These are phyloP conservation scores for Aphelocoma californica DNA, from an alignment of 2,797 vertebrate genomes.

Conservation along the genomic window DNA sequence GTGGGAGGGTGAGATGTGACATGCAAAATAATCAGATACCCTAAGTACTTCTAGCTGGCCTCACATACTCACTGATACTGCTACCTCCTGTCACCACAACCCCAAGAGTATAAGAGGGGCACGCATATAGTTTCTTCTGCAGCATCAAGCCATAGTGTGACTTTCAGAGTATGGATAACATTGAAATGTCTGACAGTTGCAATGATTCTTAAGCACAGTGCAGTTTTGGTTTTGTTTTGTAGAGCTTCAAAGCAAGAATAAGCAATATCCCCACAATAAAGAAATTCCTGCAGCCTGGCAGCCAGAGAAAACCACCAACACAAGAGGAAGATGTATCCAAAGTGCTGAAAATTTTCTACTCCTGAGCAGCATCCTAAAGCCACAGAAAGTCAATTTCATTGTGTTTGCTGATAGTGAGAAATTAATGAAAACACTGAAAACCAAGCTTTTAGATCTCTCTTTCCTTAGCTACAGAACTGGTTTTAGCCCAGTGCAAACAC, in stretches of 20 bases:
- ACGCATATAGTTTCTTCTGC: background rate
- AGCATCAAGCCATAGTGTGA: too few species aligned
- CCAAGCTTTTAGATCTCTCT: background rate
- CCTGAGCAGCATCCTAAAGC: background rate
- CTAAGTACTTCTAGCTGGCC: background rate
- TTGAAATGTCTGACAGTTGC: too few species aligned
- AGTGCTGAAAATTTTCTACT: constrained; percentile 62
- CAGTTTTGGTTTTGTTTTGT: too few species aligned
- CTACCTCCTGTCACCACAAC: background rate
- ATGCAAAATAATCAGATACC: background rate
- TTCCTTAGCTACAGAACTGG: background rate
- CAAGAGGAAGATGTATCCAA: too few species aligned
- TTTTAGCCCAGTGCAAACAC: background rate
- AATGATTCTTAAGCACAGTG: too few species aligned
- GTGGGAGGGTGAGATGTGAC: background rate
- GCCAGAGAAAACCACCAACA: too few species aligned
- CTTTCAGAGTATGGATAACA: too few species aligned
- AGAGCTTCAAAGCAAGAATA: too few species aligned
- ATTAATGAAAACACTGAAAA: background rate
- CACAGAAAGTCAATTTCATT: background rate
- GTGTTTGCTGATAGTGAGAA: background rate
- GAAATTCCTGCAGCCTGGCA: too few species aligned
- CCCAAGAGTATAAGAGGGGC: background rate
- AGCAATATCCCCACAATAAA: too few species aligned
- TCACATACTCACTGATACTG: background rate